Base-by-base conservation (phyloP, 1,140 invertebrate species). In the Zaprionus tsacasi region DNA sequence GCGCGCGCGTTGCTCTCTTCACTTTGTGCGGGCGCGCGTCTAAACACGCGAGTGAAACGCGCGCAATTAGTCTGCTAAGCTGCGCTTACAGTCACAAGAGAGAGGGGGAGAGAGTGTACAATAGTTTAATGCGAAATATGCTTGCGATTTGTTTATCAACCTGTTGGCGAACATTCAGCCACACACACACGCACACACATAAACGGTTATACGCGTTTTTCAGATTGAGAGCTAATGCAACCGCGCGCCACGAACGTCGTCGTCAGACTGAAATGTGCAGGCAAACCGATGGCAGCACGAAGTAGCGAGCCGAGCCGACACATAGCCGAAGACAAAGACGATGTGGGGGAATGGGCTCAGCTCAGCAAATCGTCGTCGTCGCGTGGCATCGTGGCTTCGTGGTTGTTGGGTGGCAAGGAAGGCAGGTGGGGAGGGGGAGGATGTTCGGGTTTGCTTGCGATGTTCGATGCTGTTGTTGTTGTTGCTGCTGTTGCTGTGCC, bases 181-280 rank as follows among this genome's bases (percentile, higher is more conserved):
- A 7, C 33, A 35, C n/a, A 60, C 56, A 8, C 52, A 21, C 27
- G 27, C 35, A 27, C n/a, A 55, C 27, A 27, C 25, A 25, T 12
- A 4, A 12, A 43, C 13, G 40, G 15, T 15, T 45, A 8, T 2
- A 45, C 21, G 27, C 27, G 33, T 36, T 10, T 57, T 57, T 57
- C 10, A 10, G 2, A 3, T 17, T 0, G 2, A 3, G 21, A 36
- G n/a, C 33, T 3, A 65, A 50, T 54, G 63, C 66, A 70, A 91
- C 88, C 88, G 81, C 69, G 61, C 78, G 81, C 69, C 60, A 78
- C 88, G 81, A 91, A 61, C 48, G 75, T 75, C 61, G 79, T 85
- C 88, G 88, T 73, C 64, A 76, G 81, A 91, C 88, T 91, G 57
- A 88, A 66, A 65, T 30, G 36, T 36, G 13, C 56, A 40, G 43